Percentiles rank a stretch among this genome's conserved stretches.
These are phyloP conservation scores for Choreutis nemorana DNA, from an alignment of 2,888 invertebrate species.

Conservation along the genomic window DNA sequence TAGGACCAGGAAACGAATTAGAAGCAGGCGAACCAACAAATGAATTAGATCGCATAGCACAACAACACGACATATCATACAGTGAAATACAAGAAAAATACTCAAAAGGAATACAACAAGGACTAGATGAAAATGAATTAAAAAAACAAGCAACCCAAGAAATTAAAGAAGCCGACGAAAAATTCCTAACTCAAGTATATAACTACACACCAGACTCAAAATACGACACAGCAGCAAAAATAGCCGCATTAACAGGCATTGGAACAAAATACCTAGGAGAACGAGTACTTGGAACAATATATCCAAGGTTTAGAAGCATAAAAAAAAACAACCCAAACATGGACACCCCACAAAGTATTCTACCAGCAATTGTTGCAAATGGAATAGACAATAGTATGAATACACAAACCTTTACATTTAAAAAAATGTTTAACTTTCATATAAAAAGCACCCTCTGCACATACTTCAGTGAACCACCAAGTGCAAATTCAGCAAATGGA, in stretches of 20 bases:
- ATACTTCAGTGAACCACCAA: not conserved
- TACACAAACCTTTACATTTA: too few species aligned
- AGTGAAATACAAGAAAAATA: not conserved
- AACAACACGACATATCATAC: constrained; percentile 7
- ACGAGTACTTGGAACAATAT: constrained; percentile 1
- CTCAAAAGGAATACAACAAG: not conserved
- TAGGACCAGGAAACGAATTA: constrained; percentile 6
- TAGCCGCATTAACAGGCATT: too few species aligned
- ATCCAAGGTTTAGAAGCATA: constrained; percentile 1
- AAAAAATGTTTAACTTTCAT: too few species aligned
- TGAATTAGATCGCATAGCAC: constrained; percentile 6
- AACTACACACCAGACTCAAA: not conserved
- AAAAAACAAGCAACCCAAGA: not conserved
- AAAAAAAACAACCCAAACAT: too few species aligned
- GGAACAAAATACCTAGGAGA: constrained; percentile 3
- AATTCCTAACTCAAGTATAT: constrained; percentile 1
- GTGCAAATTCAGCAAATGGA: not conserved
- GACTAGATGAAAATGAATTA: not conserved
- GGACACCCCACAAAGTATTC: too few species aligned
- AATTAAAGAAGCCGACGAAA: constrained; percentile 1
- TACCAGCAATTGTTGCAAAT: too few species aligned
- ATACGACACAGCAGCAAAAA: constrained; percentile 1
- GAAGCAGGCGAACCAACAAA: constrained; percentile 7
- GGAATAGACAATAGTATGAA: too few species aligned
- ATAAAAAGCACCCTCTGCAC: constrained; percentile 1